Evolutionary conservation across 2,113 vertebrate species (phyloP).

Genomic region (Phrynosoma platyrhinos): DNA sequence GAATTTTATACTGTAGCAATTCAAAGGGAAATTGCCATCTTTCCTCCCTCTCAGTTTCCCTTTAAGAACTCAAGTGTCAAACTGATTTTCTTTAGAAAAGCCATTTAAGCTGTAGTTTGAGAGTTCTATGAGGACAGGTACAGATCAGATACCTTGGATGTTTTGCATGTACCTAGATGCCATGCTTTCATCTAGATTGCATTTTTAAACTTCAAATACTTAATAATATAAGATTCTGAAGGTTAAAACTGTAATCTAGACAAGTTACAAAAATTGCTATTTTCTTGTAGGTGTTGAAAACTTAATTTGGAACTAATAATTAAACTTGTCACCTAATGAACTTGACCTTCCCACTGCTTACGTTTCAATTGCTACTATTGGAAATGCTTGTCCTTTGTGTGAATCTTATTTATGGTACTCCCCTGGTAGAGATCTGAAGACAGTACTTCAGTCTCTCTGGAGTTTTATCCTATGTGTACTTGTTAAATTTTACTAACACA

Average conservation of each 20-base stretch:
- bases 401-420: background rate
- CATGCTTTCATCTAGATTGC: background rate
- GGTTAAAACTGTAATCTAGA: too few relatives aligned
- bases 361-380: background rate
- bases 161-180: background rate
- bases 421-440: slow-evolving; percentile 44
- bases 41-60: background rate
- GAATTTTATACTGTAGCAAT: background rate
- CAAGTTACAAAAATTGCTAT: too few relatives aligned
- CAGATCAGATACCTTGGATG: background rate
- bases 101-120: background rate
- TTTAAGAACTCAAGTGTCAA: background rate
- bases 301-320: slow-evolving; percentile 25
- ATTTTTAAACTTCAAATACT: background rate
- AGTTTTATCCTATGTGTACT: background rate
- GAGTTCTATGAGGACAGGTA: background rate
- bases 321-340: background rate
- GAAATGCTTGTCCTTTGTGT: slow-evolving; percentile 6
- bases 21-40: background rate
- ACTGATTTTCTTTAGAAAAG: background rate
- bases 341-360: background rate
- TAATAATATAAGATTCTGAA: background rate
- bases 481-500: background rate
- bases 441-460: background rate
- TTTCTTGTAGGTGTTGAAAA: background rate